phyloP scores from a whole-genome alignment of 2,888 invertebrate genomes.

The Pinctada fucata region DNA sequence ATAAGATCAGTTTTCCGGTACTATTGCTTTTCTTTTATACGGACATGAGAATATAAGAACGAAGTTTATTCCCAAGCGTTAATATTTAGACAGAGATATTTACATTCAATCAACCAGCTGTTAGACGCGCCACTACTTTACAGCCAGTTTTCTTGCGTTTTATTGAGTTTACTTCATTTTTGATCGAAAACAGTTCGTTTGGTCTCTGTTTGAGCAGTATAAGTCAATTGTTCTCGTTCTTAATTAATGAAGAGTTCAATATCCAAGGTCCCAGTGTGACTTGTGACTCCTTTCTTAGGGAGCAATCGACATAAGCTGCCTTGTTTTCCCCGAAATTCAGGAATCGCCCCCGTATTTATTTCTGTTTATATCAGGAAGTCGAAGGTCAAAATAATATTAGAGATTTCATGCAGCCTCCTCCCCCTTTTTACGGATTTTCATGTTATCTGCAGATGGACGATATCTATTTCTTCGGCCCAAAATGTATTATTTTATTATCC shows the following conservation, averaged over 20 bases:
- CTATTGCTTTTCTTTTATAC: too few relatives aligned
- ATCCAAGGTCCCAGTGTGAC: not conserved
- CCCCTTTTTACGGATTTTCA: too few relatives aligned
- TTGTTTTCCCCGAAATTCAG: too few relatives aligned
- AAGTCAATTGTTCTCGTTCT: conserved; percentile 1
- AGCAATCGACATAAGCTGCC: too few relatives aligned
- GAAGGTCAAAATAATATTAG: too few relatives aligned
- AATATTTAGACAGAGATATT: not conserved
- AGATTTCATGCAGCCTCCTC: too few relatives aligned
- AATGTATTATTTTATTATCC: too few relatives aligned
- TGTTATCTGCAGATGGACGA: too few relatives aligned
- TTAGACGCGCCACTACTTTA: not conserved
- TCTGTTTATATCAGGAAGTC: too few relatives aligned
- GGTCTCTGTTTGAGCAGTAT: not conserved
- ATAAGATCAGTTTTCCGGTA: too few relatives aligned
- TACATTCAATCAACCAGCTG: not conserved
- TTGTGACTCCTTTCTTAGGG: not conserved
- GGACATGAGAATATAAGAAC: not conserved
- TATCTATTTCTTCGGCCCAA: too few relatives aligned
- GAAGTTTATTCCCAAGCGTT: not conserved
- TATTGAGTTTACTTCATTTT: conserved; percentile 1
- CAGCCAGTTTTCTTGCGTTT: not conserved
- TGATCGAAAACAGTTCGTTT: not conserved
- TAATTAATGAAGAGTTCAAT: conserved; percentile 1
- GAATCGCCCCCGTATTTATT: too few relatives aligned